Base-by-base conservation (phyloP, 2,113 vertebrate genomes). In the Hucho hucho region DNA sequence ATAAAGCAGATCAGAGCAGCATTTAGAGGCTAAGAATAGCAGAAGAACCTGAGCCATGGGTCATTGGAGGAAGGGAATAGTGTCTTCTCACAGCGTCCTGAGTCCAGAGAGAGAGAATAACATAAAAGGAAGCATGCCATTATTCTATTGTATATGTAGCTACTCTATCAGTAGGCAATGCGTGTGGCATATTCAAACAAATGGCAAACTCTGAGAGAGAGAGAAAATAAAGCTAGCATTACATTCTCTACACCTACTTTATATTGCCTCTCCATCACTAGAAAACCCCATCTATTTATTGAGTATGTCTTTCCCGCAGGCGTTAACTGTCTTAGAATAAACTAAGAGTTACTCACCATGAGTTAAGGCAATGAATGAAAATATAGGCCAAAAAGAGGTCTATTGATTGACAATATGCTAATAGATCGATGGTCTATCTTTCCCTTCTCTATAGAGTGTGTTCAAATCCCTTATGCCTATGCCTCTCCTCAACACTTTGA, bases 181-280 rank as follows among this genome's bases (percentile, higher is more conserved):
- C 2, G 9, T 43, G 37, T 43, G 37, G 9, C 37, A 43, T 43
- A 43, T 43, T 43, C 37, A 43, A 43, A 92, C 90, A 91, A 90
- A 93, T 95, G 91, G 85, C 9, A 43, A 43, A 43, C 37, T 43
- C 37, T 9, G 11, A 43, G 37, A 43, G 91, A 91, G 91, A 92
- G 91, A 43, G 7, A 43, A 88, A 92, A 94, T 92, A 94, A 93
- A 92, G 91, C 94, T 94, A 94, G 94, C 92, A 93, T 91, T 87
- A 68, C 37, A 74, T 90, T 89, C 89, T 63, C 66, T 29, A 70
- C 70, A 79, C 61, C 69, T 79, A 59, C 74, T 76, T 74, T 70
- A 77, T 73, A 53, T 56, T 72, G 68, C 74, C 79, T n/a, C 73
- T 75, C 69, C 64, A 67, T 72, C 77, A 80, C 63, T 53, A 61